Evolutionary conservation across 2,113 vertebrate species (phyloP), one percentile per base, ranked within the genome.

Genomic region (Leptobrachium ailaonicum): DNA sequence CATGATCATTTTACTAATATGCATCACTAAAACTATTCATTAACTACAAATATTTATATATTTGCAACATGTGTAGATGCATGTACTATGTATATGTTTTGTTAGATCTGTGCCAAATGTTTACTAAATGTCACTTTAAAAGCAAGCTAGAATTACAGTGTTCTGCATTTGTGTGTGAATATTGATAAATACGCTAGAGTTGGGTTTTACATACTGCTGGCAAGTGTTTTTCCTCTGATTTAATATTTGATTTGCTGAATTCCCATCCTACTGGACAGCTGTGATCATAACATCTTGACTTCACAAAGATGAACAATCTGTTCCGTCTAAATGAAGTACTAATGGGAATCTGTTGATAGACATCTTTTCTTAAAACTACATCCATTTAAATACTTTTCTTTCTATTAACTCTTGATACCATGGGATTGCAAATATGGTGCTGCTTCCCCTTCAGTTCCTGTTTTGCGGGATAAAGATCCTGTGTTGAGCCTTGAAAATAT

Each of bases 241-340:
- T 73, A 50, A 50, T 73, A 53, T 73, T 73, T 73, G 70, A 73
- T 73, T 43, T 66, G 68, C 71, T 66, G 41, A 40, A 67, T 73
- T 67, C 62, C n/a, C 13, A 72, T 66, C 5, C 47, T 69, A 53
- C 12, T 73, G 70, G 77, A 80, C 71, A 80, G 70, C 70, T 73
- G 77, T 80, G 77, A 66, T 73, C 71, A 73, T 73, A 80, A 80
- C 50, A 80, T 80, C 63, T 58, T 67, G 62, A 73, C 77, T 80
- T 73, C 63, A 73, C 64, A 63, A 80, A 80, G 69, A 73, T 80
- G 77, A 73, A 44, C 77, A 80, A 73, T 67, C 77, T 80, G 77
- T 80, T 80, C 71, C 71, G 20, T 73, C 70, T 80, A 80, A 67
- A 73, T 60, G 62, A 71, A 80, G 40, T 66, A 53, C 63, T 80